These are phyloP conservation scores for Andricus grossulariae DNA, from an alignment of 1,140 invertebrate genomes.

Conservation along the genomic window DNA sequence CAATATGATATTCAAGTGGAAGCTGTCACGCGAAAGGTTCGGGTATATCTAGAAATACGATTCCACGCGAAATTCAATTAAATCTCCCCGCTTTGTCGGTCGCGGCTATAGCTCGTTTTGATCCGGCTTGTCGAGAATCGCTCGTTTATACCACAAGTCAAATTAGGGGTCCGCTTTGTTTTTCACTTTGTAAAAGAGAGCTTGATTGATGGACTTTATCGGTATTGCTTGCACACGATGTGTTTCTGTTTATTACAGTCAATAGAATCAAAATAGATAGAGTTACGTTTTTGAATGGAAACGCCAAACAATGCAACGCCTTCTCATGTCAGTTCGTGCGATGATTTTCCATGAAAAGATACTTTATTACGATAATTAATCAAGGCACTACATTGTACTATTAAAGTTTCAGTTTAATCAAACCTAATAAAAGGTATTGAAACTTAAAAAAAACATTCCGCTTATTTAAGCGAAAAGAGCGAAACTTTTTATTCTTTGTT, in stretches of 20 bases:
- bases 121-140: slow-evolving; percentile 27
- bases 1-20: slow-evolving; percentile 12
- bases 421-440: too few species aligned
- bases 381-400: neutral
- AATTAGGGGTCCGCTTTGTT: slow-evolving; percentile 26
- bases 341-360: neutral
- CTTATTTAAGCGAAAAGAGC: too few species aligned
- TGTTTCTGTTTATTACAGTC: slow-evolving; percentile 29
- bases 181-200: slow-evolving; percentile 28
- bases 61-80: slow-evolving; percentile 25
- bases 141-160: slow-evolving; percentile 30
- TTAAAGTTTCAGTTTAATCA: neutral
- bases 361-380: neutral
- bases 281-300: neutral
- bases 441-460: too few species aligned
- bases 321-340: neutral
- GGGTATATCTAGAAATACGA: slow-evolving; percentile 1
- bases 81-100: slow-evolving; percentile 27
- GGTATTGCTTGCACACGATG: slow-evolving; percentile 23
- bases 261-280: slow-evolving; percentile 11
- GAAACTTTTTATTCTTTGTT: too few species aligned
- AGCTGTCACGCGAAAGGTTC: slow-evolving; percentile 7
- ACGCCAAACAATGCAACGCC: too few species aligned
- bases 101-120: slow-evolving; percentile 22
- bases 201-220: slow-evolving; percentile 31